These are phyloP conservation scores for Sminthurides aquaticus DNA, from an alignment of 2,888 invertebrate species.

Conservation along the genomic window DNA sequence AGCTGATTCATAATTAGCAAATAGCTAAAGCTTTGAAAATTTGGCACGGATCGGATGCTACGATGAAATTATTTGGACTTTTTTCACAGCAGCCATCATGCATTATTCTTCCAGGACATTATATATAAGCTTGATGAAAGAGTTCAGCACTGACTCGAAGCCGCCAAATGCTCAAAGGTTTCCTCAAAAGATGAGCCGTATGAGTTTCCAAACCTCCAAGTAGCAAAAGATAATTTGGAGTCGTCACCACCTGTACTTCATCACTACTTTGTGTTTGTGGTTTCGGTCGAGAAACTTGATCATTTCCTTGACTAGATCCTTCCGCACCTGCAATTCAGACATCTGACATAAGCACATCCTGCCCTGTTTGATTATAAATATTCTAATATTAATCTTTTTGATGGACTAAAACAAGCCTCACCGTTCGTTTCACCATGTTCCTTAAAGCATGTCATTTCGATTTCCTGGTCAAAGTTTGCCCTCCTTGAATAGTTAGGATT, in stretches of 20 bases:
- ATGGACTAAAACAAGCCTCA: background rate
- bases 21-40: no score
- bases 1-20: no score
- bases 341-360: no score
- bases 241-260: slow-evolving; percentile 22
- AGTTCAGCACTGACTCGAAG: slow-evolving; percentile 30
- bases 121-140: slow-evolving; percentile 8
- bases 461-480: slow-evolving; percentile 13
- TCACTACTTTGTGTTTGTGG: slow-evolving; percentile 5
- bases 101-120: background rate
- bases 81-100: background rate
- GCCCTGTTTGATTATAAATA: no score
- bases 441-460: slow-evolving; percentile 24
- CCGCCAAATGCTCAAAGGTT: slow-evolving; percentile 38
- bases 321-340: background rate
- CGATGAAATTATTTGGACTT: background rate
- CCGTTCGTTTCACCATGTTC: background rate
- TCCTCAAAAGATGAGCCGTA: slow-evolving; percentile 27
- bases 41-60: background rate
- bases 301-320: background rate
- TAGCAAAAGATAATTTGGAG: slow-evolving; percentile 38
- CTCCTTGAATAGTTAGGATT: slow-evolving; percentile 25
- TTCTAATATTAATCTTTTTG: slow-evolving; percentile 7
- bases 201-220: slow-evolving; percentile 38
- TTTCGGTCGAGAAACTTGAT: background rate